phyloP scores from a whole-genome alignment of 2,888 invertebrate species.

The Ochlodes sylvanus region DNA sequence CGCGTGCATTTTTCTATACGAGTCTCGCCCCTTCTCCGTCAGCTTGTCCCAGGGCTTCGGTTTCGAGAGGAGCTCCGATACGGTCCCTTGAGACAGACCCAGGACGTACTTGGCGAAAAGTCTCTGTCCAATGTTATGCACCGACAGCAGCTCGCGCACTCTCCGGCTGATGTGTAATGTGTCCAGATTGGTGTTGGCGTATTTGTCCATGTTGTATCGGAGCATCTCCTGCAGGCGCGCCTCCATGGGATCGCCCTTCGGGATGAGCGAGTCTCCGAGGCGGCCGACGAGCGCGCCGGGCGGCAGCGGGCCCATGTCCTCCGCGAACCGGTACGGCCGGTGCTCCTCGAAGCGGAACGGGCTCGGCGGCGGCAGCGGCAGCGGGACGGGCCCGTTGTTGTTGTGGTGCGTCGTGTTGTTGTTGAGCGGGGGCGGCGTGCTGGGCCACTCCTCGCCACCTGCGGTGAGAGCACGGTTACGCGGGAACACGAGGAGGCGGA shows the following conservation, averaged over 20 bases:
- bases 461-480: constrained; percentile 80
- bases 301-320: constrained; percentile 90
- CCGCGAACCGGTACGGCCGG: constrained; percentile 92
- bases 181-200: constrained; percentile 96
- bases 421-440: constrained; percentile 81
- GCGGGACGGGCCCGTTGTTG: constrained; percentile 79
- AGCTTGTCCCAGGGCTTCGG: constrained; percentile 99
- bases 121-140: constrained; percentile 99
- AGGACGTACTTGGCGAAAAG: constrained; percentile 99
- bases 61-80: constrained; percentile 98
- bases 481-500: constrained; percentile 92
- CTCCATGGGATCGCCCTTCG: constrained; percentile 97
- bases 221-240: constrained; percentile 96
- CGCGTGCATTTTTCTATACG: constrained; percentile 99
- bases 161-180: constrained; percentile 97
- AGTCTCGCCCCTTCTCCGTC: constrained; percentile 99
- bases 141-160: constrained; percentile 96
- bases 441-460: constrained; percentile 82
- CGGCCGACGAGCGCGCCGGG: constrained; percentile 94
- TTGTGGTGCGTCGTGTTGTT: constrained; percentile 84
- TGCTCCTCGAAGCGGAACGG: constrained; percentile 94
- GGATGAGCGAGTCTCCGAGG: constrained; percentile 95
- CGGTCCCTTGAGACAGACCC: constrained; percentile 98
- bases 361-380: constrained; percentile 81
- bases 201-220: constrained; percentile 97